Percentiles rank a stretch among this genome's conserved stretches.
Evolutionary conservation across 2,113 vertebrate species (phyloP).

Genomic region (Peromyscus californicus): DNA sequence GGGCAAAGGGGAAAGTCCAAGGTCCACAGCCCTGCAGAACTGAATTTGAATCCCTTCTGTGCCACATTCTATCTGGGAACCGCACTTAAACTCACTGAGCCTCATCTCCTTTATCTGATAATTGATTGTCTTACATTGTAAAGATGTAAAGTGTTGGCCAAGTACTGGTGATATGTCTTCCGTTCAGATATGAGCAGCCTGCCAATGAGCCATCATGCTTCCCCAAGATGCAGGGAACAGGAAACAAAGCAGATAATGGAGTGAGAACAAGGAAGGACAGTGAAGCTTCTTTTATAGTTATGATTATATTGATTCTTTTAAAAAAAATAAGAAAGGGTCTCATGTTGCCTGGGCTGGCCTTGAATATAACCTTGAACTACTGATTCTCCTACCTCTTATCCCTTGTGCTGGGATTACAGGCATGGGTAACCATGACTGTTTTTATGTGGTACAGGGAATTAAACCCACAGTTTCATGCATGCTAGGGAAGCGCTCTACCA

Average conservation of each 20-base stretch:
- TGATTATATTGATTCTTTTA: not conserved
- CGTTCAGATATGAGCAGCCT: not conserved
- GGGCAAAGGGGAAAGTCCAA: too few relatives aligned
- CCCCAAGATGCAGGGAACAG: not conserved
- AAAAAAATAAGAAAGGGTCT: not conserved
- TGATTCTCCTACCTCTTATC: not conserved
- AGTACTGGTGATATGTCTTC: not conserved
- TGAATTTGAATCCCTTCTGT: not conserved
- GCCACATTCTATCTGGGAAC: rapidly evolving
- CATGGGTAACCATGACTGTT: not conserved
- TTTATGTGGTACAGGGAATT: too few relatives aligned
- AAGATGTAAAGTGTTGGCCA: not conserved
- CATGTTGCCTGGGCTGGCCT: not conserved
- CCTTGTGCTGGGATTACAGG: not conserved
- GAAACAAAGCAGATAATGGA: not conserved
- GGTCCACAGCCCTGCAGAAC: not conserved
- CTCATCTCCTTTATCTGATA: not conserved
- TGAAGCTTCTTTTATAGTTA: not conserved
- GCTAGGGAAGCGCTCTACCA: not conserved
- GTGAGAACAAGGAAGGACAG: not conserved
- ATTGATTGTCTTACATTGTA: not conserved
- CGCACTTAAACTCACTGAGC: not conserved
- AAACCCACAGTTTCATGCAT: not conserved
- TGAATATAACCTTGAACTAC: not conserved
- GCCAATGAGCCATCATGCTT: not conserved